phyloP scores from a whole-genome alignment of 2,113 vertebrate species.

The Rostratula benghalensis region DNA sequence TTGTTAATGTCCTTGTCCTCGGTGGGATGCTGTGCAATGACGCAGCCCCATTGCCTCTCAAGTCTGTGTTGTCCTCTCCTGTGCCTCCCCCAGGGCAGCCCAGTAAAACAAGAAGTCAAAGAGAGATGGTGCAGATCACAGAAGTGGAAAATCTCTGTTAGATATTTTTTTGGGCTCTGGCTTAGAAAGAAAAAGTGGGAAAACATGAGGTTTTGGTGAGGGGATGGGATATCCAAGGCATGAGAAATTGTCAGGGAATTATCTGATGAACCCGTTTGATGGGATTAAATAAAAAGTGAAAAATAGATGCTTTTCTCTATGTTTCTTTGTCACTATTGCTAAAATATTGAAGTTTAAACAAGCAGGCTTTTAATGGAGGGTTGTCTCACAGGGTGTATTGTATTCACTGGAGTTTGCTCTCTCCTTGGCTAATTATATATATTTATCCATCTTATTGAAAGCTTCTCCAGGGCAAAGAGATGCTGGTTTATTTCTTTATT shows the following conservation, averaged over 20 bases:
- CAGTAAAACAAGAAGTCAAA: not conserved
- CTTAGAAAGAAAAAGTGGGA: not conserved
- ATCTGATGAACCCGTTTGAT: not conserved
- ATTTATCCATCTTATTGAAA: conserved; percentile 72
- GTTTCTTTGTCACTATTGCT: conserved; percentile 63
- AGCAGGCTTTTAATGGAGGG: conserved; percentile 71
- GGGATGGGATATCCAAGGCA: not conserved
- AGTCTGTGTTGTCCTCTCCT: not conserved
- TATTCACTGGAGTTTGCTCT: conserved; percentile 71
- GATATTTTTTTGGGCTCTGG: not conserved
- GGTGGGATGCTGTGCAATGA: not conserved
- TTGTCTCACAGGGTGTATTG: conserved; percentile 71
- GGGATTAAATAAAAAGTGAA: conserved; percentile 42
- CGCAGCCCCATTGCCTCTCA: not conserved
- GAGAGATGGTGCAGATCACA: not conserved
- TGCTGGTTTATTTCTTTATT: conserved; percentile 61
- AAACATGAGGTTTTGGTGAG: not conserved
- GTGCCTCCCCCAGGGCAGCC: not conserved
- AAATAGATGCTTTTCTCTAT: conserved; percentile 46
- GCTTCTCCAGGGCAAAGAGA: conserved; percentile 67
- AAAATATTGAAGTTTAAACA: conserved; percentile 76
- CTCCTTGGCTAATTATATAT: conserved; percentile 72
- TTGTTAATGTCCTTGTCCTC: not conserved
- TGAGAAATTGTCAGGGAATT: not conserved
- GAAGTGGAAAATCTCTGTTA: not conserved